phyloP scores from a whole-genome alignment of 1,140 invertebrate species.

The Drosophila tsacasi region DNA sequence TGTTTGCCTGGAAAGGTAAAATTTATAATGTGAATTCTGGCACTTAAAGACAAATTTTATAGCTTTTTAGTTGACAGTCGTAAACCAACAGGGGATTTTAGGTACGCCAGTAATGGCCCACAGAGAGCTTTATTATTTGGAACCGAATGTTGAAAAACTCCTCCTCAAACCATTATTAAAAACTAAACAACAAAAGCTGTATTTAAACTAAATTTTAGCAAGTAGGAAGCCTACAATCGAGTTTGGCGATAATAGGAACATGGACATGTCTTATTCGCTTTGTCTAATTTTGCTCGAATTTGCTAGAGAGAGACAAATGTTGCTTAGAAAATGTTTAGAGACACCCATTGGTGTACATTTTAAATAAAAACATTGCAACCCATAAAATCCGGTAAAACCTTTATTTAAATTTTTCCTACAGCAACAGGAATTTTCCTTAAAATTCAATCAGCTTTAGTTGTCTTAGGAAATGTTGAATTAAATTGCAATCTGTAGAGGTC shows the following conservation, averaged over 20 bases:
- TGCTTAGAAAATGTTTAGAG: background rate
- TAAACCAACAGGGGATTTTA: conserved; percentile 34
- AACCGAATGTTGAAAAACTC: background rate
- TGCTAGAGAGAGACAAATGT: background rate
- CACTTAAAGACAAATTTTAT: conserved; percentile 61
- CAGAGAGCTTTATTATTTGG: background rate
- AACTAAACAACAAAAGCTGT: background rate
- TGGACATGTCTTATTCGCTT: background rate
- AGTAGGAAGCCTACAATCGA: background rate
- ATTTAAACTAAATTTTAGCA: background rate
- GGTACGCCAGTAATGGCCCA: conserved; percentile 5
- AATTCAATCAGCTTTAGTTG: background rate
- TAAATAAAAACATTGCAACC: too few species aligned
- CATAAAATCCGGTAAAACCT: background rate
- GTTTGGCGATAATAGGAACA: background rate
- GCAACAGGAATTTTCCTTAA: background rate
- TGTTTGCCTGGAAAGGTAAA: conserved; percentile 8
- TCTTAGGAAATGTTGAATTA: background rate
- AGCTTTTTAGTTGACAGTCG: conserved; percentile 52
- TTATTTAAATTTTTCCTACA: background rate
- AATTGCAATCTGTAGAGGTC: background rate
- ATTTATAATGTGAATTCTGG: conserved; percentile 41
- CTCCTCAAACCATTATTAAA: background rate
- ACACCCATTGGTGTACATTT: background rate
- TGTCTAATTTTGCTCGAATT: background rate